Percentiles rank a stretch among this genome's conserved stretches.
Conservation (phyloP, 92 coral and sea anemone genomes). For the Heliopora coerulea region DNA sequence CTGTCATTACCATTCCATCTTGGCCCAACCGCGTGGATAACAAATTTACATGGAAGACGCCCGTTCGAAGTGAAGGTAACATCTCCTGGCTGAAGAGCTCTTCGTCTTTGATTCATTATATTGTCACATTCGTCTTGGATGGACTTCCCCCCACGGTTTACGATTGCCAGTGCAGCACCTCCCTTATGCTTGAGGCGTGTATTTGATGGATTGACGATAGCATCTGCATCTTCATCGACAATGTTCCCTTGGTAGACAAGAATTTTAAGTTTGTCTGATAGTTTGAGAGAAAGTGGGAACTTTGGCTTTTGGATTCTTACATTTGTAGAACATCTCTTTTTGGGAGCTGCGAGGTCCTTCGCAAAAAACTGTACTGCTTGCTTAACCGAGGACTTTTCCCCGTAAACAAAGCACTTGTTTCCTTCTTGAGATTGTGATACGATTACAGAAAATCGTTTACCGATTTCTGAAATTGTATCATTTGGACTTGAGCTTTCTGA, state of each 20-base stretch:
- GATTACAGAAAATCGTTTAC: too few species aligned
- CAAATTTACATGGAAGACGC: conserved; percentile 54
- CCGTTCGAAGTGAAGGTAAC: conserved; percentile 52
- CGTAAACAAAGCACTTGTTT: too few species aligned
- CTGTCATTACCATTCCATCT: conserved; percentile 1
- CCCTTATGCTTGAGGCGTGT: conserved; percentile 45
- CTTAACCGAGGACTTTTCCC: too few species aligned
- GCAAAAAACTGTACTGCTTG: too few species aligned
- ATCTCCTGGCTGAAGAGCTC: conserved; percentile 35
- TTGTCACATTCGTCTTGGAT: conserved; percentile 53
- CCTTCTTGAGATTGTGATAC: too few species aligned
- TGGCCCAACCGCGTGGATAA: conserved; percentile 65
- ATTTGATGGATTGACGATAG: conserved; percentile 67
- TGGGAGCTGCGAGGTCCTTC: too few species aligned
- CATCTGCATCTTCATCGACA: conserved; percentile 54
- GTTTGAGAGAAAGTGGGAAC: too few species aligned
- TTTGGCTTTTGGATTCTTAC: too few species aligned
- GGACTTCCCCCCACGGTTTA: conserved; percentile 52
- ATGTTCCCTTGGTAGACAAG: conserved; percentile 65
- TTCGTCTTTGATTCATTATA: background rate
- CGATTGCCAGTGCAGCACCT: conserved; percentile 56
- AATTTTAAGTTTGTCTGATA: background rate
- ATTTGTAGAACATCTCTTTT: too few species aligned
- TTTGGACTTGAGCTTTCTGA: too few species aligned
- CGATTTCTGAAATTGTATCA: too few species aligned